These are phyloP conservation scores for Atta colombica DNA, from an alignment of 1,140 invertebrate species.

Conservation along the genomic window DNA sequence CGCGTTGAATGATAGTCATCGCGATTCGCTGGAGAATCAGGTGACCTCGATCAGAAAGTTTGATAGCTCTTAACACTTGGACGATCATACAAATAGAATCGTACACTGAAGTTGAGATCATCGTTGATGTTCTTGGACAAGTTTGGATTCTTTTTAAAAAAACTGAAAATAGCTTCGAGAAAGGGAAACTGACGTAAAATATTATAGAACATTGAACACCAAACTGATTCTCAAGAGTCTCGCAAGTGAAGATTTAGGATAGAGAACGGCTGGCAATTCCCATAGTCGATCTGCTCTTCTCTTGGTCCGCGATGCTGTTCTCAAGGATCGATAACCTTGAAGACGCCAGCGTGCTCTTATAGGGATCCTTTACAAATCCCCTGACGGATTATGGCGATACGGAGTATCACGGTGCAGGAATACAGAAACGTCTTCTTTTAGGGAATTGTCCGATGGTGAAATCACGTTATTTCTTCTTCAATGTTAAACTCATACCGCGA, in stretches of 20 bases:
- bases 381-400: conserved; percentile 41
- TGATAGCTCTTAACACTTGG: not conserved
- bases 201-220: not conserved
- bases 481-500: conserved; percentile 1
- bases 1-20: conserved; percentile 31
- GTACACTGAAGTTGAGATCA: not conserved
- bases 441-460: not conserved
- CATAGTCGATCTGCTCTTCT: conserved; percentile 1
- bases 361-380: conserved; percentile 23
- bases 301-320: conserved; percentile 2
- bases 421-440: not conserved
- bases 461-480: conserved; percentile 37
- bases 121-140: not conserved
- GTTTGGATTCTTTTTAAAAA: not conserved
- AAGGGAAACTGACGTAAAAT: not conserved
- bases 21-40: conserved; percentile 33
- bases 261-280: conserved; percentile 36
- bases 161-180: not conserved
- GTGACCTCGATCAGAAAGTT: conserved; percentile 62
- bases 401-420: not conserved
- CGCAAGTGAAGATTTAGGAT: conserved; percentile 32
- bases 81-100: not conserved
- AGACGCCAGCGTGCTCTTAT: conserved; percentile 33
- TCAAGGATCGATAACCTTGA: conserved; percentile 76
- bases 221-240: conserved; percentile 16